Evolutionary conservation across 2,888 invertebrate species (phyloP).

Genomic region (Caenorhabditis uteleia): DNA sequence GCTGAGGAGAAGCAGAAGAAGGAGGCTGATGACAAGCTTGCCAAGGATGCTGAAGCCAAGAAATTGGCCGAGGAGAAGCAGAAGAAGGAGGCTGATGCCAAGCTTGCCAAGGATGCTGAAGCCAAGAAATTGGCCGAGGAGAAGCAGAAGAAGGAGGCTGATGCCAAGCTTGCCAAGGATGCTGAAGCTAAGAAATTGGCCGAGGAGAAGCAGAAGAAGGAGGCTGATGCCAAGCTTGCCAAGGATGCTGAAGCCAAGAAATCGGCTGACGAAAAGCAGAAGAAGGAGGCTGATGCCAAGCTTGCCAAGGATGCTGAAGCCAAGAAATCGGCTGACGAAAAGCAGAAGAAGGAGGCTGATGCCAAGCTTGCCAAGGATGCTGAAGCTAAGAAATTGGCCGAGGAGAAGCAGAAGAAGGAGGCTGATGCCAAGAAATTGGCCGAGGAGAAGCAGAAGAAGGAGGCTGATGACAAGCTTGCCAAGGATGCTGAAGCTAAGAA

Average conservation of each 20-base stretch:
- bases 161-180: background rate
- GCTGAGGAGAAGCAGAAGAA: background rate
- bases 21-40: conserved; percentile 2
- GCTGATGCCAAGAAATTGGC: background rate
- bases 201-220: background rate
- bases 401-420: conserved; percentile 7
- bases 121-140: conserved; percentile 4
- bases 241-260: conserved; percentile 1
- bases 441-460: background rate
- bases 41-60: conserved; percentile 4
- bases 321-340: conserved; percentile 8
- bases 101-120: background rate
- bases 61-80: conserved; percentile 1
- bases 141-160: conserved; percentile 4
- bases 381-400: conserved; percentile 5
- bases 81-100: conserved; percentile 6
- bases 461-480: background rate
- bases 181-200: background rate
- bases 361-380: conserved; percentile 10
- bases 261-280: too few relatives aligned
- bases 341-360: conserved; percentile 10
- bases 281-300: conserved; percentile 2
- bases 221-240: background rate
- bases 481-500: background rate
- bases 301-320: background rate